Evolutionary conservation across 2,797 vertebrate genomes (phyloP).

Genomic region (Cirrhinus molitorella): DNA sequence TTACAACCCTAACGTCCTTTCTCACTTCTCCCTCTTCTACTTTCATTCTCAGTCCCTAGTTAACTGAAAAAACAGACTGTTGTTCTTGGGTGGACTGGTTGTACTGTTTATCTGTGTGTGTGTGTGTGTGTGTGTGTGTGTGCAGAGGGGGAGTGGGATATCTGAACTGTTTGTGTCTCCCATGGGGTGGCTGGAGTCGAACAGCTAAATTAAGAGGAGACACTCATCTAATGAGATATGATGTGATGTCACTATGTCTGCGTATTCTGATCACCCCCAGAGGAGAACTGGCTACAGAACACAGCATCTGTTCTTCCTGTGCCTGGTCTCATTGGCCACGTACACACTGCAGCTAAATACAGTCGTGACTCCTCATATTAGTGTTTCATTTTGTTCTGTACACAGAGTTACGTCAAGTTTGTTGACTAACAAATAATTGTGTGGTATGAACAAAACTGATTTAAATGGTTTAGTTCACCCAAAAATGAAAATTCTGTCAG

Average conservation of each 20-base stretch:
- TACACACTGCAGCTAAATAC: conserved; percentile 24
- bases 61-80: conserved; percentile 65
- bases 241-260: conserved; percentile 55
- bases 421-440: neutral
- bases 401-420: neutral
- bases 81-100: conserved; percentile 58
- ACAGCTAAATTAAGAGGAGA: conserved; percentile 64
- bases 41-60: neutral
- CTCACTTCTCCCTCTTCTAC: neutral
- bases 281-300: conserved; percentile 34
- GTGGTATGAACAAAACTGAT: neutral
- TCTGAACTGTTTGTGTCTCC: conserved; percentile 41
- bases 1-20: neutral
- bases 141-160: conserved; percentile 29
- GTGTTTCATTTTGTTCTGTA: neutral
- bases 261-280: conserved; percentile 53
- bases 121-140: neutral
- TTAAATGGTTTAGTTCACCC: neutral
- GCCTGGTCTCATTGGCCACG: neutral
- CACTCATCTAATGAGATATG: conserved; percentile 46
- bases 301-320: conserved; percentile 34
- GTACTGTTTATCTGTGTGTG: conserved; percentile 1
- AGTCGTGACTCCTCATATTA: neutral
- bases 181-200: conserved; percentile 50
- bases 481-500: no score